Evolutionary conservation across 1,140 invertebrate species (phyloP), one percentile per base, ranked within the genome.

Genomic region (Bombus consobrinus): DNA sequence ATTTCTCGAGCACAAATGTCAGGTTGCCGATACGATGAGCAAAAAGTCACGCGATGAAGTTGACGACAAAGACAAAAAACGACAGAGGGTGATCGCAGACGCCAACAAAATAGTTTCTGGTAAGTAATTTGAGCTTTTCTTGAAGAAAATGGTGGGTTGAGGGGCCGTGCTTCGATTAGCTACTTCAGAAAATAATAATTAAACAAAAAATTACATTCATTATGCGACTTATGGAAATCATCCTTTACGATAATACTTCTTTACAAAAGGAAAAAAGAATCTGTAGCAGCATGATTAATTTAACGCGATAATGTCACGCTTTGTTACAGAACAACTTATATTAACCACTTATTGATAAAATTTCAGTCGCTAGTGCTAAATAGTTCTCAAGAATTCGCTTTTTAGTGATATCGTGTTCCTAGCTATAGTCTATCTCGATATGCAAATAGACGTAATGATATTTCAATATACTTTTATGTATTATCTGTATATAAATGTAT

Each of bases 81-180:
- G 94, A 81, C 93, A 95, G 78, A 92, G 92, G 89, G 90, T 94
- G 64, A 93, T 94, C 81, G 94, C 92, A 69, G 94, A 95, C 74
- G 95, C 95, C 89, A 95, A 94, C 86, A 94, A 90, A 92, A 88
- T 95, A 86, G 94, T 95, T 59, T 92, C 93, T 79, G 95, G 95
- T 95, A 93, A 95, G 95, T 95, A 34, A 83, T 81, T 72, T 69
- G 66, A 79, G 59, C 41, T 77, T 80, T 88, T 9, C 4, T 75
- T 47, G 43, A 5, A 47, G 15, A 47, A 76, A 88, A 84, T 81
- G 88, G 76, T 91, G 94, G 94, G 94, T 95, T 95, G 92, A 94
- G 94, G 94, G 93, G 94, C 93, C 93, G 89, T 91, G 94, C 94
- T 94, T 95, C 89, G 86, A 87, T 91, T 91, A 90, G 85, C 91